Percentiles rank a stretch among this genome's conserved stretches.
Conservation (phyloP, 2,888 invertebrate species). For the Himalopsyche japonica region DNA sequence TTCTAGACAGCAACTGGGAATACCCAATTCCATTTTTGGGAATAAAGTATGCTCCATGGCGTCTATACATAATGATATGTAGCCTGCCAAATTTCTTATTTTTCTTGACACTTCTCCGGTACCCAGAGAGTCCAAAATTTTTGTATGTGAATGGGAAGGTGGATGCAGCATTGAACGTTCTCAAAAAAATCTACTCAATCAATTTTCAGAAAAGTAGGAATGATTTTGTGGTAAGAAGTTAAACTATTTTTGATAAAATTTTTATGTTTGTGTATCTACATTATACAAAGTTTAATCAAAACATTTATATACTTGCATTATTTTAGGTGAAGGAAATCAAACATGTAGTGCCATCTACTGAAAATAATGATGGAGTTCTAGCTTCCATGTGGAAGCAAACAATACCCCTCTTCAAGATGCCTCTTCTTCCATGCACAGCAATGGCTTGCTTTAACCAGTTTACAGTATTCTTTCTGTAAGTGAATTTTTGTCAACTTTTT, state of each 20-base stretch:
- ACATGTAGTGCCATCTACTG: not conserved
- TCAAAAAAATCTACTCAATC: conserved; percentile 54
- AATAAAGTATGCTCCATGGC: conserved; percentile 61
- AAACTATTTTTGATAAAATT: too few relatives aligned
- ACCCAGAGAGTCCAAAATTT: conserved; percentile 72
- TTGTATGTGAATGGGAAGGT: conserved; percentile 59
- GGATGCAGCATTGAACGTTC: conserved; percentile 56
- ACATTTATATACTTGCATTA: conserved; percentile 32
- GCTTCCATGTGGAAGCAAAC: conserved; percentile 50
- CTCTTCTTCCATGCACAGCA: conserved; percentile 48
- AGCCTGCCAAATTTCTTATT: conserved; percentile 60
- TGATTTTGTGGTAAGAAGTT: not conserved
- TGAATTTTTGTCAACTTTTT: too few relatives aligned
- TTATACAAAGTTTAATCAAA: not conserved
- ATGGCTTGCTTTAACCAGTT: conserved; percentile 53
- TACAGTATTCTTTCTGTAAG: conserved; percentile 61
- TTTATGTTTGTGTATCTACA: too few relatives aligned
- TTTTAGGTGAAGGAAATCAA: conserved; percentile 45
- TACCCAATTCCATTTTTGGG: conserved; percentile 48
- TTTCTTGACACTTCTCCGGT: conserved; percentile 51
- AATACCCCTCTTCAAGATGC: conserved; percentile 49
- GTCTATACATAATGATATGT: conserved; percentile 62
- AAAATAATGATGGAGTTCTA: conserved; percentile 34
- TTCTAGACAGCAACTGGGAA: conserved; percentile 56
- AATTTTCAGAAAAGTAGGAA: not conserved